These are phyloP conservation scores for Leptura quadrifasciata DNA, from an alignment of 2,888 invertebrate species.

Conservation along the genomic window DNA sequence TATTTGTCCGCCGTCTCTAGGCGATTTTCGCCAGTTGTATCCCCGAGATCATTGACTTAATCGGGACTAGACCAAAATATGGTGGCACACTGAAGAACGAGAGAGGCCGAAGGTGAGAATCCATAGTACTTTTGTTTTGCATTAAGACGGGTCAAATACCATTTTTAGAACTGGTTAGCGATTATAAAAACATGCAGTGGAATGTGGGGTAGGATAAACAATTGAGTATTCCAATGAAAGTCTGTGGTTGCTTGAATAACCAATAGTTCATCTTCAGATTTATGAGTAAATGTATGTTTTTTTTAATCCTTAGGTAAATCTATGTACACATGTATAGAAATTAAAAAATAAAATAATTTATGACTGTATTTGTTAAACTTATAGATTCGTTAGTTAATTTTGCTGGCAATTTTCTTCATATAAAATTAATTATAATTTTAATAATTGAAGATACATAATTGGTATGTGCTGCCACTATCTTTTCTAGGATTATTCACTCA, in stretches of 20 bases:
- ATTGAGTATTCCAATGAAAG: conserved; percentile 31
- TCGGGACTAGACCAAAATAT: conserved; percentile 99
- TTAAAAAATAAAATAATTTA: no score
- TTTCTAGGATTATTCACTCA: conserved; percentile 24
- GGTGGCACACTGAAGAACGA: conserved; percentile 99
- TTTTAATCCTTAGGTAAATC: neutral
- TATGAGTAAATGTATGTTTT: neutral
- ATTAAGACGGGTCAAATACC: conserved; percentile 47
- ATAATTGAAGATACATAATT: neutral
- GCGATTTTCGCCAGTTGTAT: conserved; percentile 99
- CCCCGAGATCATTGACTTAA: conserved; percentile 99
- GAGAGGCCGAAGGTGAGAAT: conserved; percentile 99
- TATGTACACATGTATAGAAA: neutral
- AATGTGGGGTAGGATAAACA: conserved; percentile 43
- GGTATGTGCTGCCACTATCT: conserved; percentile 19
- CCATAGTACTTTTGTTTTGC: conserved; percentile 56
- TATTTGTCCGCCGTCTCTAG: conserved; percentile 81
- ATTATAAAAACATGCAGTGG: conserved; percentile 43
- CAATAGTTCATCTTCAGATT: neutral
- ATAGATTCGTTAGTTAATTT: neutral
- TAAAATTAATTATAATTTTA: neutral
- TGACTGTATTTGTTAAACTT: neutral
- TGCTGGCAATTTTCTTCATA: neutral
- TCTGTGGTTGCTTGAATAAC: conserved; percentile 23
- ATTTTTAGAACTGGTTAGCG: conserved; percentile 50